Evolutionary conservation across 2,797 vertebrate genomes (phyloP).

Genomic region (Phyllotis vaccarum): DNA sequence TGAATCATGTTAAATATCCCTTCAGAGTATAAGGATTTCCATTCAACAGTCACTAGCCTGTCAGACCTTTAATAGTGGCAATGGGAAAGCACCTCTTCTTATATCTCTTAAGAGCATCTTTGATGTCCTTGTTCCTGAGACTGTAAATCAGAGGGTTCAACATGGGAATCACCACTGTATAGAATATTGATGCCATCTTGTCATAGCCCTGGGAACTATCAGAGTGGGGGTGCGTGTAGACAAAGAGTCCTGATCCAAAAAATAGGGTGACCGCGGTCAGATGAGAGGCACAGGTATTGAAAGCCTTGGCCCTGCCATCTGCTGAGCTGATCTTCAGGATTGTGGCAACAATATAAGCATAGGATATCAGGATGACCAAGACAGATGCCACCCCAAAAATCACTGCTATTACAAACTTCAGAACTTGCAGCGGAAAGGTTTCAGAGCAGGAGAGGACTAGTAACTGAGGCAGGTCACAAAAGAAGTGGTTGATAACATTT

Average conservation of each 20-base stretch:
- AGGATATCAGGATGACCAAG: slow-evolving; percentile 64
- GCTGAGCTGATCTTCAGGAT: slow-evolving; percentile 60
- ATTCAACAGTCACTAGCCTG: neutral
- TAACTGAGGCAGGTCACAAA: slow-evolving; percentile 76
- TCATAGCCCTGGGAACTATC: slow-evolving; percentile 39
- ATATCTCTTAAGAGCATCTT: slow-evolving; percentile 45
- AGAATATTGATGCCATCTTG: slow-evolving; percentile 72
- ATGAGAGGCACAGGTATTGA: slow-evolving; percentile 75
- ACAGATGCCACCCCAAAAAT: slow-evolving; percentile 63
- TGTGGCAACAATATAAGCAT: slow-evolving; percentile 21
- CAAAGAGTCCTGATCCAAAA: slow-evolving; percentile 49
- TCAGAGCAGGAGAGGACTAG: slow-evolving; percentile 71
- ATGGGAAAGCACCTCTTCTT: slow-evolving; percentile 17
- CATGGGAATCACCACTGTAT: slow-evolving; percentile 50
- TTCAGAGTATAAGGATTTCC: neutral
- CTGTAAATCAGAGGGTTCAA: slow-evolving; percentile 76
- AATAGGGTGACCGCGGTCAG: slow-evolving; percentile 53
- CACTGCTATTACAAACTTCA: slow-evolving; percentile 37
- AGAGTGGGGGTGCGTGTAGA: slow-evolving; percentile 12
- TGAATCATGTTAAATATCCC: neutral
- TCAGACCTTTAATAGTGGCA: neutral
- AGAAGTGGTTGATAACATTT: slow-evolving; percentile 72
- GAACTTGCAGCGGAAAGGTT: slow-evolving; percentile 40
- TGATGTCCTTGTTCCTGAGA: slow-evolving; percentile 73
- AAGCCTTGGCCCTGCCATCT: slow-evolving; percentile 63